Conservation (phyloP, 64 coral and sea anemone genomes). For the Exaiptasia diaphana region DNA sequence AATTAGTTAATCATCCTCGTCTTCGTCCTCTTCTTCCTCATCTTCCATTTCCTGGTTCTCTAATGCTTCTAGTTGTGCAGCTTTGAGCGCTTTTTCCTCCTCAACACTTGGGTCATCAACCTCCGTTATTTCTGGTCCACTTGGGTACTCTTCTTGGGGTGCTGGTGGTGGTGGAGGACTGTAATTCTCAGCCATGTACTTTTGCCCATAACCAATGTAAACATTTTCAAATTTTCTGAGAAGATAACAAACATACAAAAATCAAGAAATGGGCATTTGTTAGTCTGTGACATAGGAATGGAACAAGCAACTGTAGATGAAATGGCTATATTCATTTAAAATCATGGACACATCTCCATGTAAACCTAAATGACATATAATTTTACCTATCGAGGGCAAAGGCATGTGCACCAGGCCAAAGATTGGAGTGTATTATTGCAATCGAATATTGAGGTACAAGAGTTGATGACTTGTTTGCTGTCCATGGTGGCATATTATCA, state of each 20-base stretch:
- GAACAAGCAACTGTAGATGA: not conserved
- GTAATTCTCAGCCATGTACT: conserved; percentile 94
- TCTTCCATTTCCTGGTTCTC: conserved; percentile 83
- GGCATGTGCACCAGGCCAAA: conserved; percentile 96
- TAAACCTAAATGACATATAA: too few species aligned
- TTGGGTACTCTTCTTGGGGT: conserved; percentile 96
- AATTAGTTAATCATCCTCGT: conserved; percentile 83
- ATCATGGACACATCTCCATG: too few species aligned
- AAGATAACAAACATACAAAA: not conserved
- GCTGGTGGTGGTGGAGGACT: conserved; percentile 88
- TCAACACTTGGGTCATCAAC: conserved; percentile 93
- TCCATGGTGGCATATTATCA: conserved; percentile 93
- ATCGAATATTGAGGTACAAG: conserved; percentile 86
- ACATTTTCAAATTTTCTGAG: conserved; percentile 97
- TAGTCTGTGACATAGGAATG: not conserved
- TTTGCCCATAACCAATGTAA: conserved; percentile 94
- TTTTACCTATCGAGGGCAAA: conserved; percentile 91
- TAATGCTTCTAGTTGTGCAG: conserved; percentile 91
- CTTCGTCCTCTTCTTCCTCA: conserved; percentile 92
- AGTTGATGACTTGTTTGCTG: conserved; percentile 70
- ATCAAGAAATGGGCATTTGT: not conserved
- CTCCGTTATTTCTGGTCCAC: conserved; percentile 94
- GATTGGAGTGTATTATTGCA: conserved; percentile 83
- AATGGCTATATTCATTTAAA: too few species aligned
- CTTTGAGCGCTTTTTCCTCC: conserved; percentile 93